Percentiles rank a stretch among this genome's conserved stretches.
These are phyloP conservation scores for Stegodyphus dumicola DNA, from an alignment of 1,140 invertebrate species.

Conservation along the genomic window DNA sequence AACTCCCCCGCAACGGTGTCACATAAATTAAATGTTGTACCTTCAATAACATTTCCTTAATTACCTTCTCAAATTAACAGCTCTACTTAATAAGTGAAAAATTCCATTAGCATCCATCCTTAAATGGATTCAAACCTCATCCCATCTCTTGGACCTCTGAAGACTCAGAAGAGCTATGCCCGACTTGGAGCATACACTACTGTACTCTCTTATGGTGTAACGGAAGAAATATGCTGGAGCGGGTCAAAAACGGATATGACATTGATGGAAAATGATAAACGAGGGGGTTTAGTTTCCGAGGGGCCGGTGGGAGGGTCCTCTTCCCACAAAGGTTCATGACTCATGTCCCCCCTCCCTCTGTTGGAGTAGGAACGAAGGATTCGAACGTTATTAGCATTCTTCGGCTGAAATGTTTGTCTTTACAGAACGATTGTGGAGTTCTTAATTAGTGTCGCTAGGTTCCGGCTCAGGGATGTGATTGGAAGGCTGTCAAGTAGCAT, in stretches of 20 bases:
- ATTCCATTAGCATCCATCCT: no score
- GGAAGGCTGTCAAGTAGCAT: no score
- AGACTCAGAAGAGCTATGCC: no score
- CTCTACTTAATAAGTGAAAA: no score
- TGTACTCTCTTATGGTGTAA: no score
- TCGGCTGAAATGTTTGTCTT: neutral
- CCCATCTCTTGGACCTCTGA: no score
- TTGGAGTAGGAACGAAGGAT: neutral
- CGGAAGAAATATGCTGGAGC: neutral
- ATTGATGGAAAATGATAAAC: conserved; percentile 3
- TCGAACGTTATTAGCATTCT: neutral
- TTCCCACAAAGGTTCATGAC: neutral
- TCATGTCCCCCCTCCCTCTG: neutral
- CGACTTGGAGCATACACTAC: no score
- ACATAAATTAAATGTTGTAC: no score
- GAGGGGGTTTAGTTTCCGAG: neutral
- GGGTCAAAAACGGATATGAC: neutral
- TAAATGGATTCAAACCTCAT: no score
- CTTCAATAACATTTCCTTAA: no score
- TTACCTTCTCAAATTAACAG: no score
- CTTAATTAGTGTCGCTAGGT: neutral
- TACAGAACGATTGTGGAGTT: neutral
- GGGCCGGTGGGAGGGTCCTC: neutral
- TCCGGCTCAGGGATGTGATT: neutral
- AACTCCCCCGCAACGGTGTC: no score